Base-by-base conservation (phyloP, 2,888 invertebrate genomes). In the Phoenoteleia sp. region DNA sequence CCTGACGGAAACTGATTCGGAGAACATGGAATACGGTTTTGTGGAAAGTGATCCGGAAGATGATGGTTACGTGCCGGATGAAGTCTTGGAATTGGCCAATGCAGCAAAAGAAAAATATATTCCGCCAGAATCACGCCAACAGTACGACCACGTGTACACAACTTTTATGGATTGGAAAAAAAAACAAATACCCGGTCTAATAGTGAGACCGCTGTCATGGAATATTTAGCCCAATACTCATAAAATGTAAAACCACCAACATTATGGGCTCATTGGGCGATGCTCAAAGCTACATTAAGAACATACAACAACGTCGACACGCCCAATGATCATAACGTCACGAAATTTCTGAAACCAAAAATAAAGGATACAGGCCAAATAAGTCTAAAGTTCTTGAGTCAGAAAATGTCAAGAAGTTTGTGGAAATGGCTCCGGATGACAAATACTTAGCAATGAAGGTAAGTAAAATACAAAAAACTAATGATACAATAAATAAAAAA, bases 231-330 rank as follows among this genome's bases (percentile, higher is more conserved):
- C 39, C 25, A 69, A 56, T 69, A 69, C 13, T 54, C 56, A 13
- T 29, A 27, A 27, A 69, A 15, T 27, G 69, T 69, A 45, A 29
- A 54, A 21, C 67, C 67, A 17, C 17, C 67, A 52, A 67, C 67
- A 9, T 33, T 67, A 21, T 67, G 52, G 67, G 52, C 67, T n/a
- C 49, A 67, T n/a, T 67, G 67, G 67, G 67, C 67, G 1, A 67
- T 67, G 67, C 15, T 52, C 27, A 56, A 56, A 29, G 54, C 54
- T 15, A 56, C 29, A 15, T 29, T 56, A 17, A 29, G 13, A 29
- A 29, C 1, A 15, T 56, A 56, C 17, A 29, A 56, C 11, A 29
- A 56, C 29, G 29, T 56, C 13, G 29, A 56, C 17, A 56, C 54
- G 15, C 17, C 54, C 15, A 56, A 27, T 29, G 27, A 56, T 56